phyloP scores from a whole-genome alignment of 2,113 vertebrate genomes.

The Butorides virescens region DNA sequence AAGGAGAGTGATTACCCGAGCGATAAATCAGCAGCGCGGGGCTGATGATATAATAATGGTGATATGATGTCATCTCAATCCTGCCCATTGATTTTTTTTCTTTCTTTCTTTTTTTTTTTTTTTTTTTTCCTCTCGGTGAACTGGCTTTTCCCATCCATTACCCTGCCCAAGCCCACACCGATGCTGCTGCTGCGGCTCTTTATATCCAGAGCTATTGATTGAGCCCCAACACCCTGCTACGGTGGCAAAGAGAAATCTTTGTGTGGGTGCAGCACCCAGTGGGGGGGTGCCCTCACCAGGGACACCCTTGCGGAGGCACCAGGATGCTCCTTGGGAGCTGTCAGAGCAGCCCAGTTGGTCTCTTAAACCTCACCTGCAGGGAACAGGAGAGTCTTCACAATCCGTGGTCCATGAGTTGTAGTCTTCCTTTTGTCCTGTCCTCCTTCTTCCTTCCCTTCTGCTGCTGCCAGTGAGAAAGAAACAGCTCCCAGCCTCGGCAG shows the following conservation, averaged over 20 bases:
- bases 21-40: background rate
- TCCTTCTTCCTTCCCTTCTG: background rate
- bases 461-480: background rate
- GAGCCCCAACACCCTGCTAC: fast-evolving
- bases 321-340: background rate
- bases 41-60: constrained; percentile 13
- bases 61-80: constrained; percentile 27
- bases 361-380: background rate
- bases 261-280: background rate
- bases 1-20: background rate
- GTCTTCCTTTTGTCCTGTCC: background rate
- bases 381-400: background rate
- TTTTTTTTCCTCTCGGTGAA: background rate
- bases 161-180: background rate
- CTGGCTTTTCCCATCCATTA: constrained; percentile 12
- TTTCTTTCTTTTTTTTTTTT: too few relatives aligned
- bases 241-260: background rate
- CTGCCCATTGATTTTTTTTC: constrained; percentile 13
- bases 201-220: background rate
- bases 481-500: fast-evolving
- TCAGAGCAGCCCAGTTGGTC: background rate
- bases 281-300: too few relatives aligned
- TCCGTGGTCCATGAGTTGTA: background rate
- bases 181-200: background rate
- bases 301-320: background rate